Evolutionary conservation across 2,888 invertebrate genomes (phyloP).

Genomic region (Augiades crinisus): DNA sequence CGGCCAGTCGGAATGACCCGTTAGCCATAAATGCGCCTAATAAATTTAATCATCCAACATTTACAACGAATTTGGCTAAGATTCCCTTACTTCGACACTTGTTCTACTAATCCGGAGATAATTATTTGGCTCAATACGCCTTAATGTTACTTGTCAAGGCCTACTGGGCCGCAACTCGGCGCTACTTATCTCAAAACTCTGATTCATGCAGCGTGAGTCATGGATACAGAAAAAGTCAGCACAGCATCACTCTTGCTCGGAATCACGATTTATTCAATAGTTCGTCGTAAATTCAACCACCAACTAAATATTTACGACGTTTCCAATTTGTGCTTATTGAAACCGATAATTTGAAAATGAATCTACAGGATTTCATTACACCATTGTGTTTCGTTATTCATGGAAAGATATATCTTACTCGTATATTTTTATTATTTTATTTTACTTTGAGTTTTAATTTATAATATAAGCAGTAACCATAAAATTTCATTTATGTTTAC

Average conservation of each 20-base stretch:
- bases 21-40: slow-evolving; percentile 7
- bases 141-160: slow-evolving; percentile 50
- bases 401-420: not conserved
- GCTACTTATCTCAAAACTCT: slow-evolving; percentile 32
- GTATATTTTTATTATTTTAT: too few species aligned
- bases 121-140: slow-evolving; percentile 31
- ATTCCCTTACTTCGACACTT: slow-evolving; percentile 20
- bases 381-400: too few species aligned
- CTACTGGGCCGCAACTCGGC: slow-evolving; percentile 35
- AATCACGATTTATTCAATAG: slow-evolving; percentile 31
- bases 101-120: slow-evolving; percentile 17
- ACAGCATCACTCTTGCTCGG: slow-evolving; percentile 38
- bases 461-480: too few species aligned
- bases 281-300: slow-evolving; percentile 36
- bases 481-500: too few species aligned
- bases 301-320: slow-evolving; percentile 26
- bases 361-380: not conserved
- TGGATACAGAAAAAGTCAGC: slow-evolving; percentile 43
- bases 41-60: slow-evolving; percentile 16
- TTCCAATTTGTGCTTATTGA: slow-evolving; percentile 1
- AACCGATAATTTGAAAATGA: not conserved
- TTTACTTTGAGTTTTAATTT: too few species aligned
- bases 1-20: slow-evolving; percentile 2
- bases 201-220: slow-evolving; percentile 49
- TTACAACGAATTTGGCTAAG: slow-evolving; percentile 12